Conservation (phyloP, 2,888 invertebrate genomes). For the Orthosia cruda region DNA sequence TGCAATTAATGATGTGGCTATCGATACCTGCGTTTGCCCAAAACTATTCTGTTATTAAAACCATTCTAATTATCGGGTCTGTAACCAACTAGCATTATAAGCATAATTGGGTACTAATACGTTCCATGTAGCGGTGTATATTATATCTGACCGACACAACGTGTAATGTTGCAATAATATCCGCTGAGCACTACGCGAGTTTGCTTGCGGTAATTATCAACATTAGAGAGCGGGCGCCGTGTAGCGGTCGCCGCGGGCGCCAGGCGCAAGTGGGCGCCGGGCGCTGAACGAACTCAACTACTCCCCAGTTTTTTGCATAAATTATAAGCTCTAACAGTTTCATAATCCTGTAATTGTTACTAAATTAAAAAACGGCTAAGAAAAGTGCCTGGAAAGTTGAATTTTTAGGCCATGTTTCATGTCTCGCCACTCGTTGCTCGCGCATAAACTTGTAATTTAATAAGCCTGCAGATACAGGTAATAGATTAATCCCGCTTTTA, state of each 20-base stretch:
- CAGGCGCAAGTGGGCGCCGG: not conserved
- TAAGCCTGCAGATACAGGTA: slow-evolving; percentile 55
- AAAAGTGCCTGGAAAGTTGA: slow-evolving; percentile 33
- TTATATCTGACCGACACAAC: not conserved
- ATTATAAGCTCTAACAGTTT: slow-evolving; percentile 44
- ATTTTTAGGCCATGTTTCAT: slow-evolving; percentile 31
- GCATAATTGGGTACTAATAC: not conserved
- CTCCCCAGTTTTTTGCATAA: slow-evolving; percentile 31
- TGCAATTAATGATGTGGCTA: not conserved
- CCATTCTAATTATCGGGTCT: not conserved
- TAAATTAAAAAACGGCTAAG: slow-evolving; percentile 50
- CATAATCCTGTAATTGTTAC: slow-evolving; percentile 13
- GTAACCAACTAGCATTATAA: not conserved
- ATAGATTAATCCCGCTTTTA: slow-evolving; percentile 42
- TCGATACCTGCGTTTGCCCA: no score
- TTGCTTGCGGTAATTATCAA: slow-evolving; percentile 2
- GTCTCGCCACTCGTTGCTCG: slow-evolving; percentile 24
- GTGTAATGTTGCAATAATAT: not conserved
- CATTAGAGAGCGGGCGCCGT: slow-evolving; percentile 7
- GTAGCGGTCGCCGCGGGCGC: not conserved
- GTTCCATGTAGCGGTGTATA: not conserved
- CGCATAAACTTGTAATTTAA: slow-evolving; percentile 47
- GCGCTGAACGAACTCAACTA: slow-evolving; percentile 7
- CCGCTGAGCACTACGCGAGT: not conserved
- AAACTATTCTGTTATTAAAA: not conserved